phyloP scores from a whole-genome alignment of 2,797 vertebrate genomes.

The Eospalax fontanierii region DNA sequence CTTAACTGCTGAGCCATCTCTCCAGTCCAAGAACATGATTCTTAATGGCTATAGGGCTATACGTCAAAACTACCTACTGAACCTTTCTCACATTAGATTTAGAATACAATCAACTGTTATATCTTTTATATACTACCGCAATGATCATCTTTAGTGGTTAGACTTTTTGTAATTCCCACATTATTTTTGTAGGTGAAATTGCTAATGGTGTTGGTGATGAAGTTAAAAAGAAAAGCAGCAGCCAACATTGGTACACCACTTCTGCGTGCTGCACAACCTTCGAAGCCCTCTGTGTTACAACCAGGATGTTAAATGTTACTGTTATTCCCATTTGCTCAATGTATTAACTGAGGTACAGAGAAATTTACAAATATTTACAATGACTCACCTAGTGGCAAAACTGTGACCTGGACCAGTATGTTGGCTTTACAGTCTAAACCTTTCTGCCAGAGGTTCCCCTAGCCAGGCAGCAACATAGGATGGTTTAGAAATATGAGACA shows the following conservation, averaged over 20 bases:
- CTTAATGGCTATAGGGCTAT: background rate
- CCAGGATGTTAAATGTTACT: background rate
- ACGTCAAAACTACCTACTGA: background rate
- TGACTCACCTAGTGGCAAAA: background rate
- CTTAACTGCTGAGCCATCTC: background rate
- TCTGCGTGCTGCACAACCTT: background rate
- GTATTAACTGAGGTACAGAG: slow-evolving; percentile 31
- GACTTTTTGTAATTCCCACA: background rate
- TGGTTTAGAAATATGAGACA: background rate
- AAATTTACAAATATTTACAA: background rate
- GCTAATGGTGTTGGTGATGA: background rate
- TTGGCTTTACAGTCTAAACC: background rate
- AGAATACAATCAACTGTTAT: background rate
- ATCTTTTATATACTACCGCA: background rate
- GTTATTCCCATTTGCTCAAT: background rate
- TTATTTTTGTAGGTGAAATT: background rate
- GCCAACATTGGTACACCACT: background rate
- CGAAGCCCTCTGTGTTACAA: background rate
- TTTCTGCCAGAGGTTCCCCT: background rate
- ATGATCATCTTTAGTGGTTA: background rate
- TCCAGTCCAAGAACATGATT: background rate
- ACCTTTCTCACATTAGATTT: background rate
- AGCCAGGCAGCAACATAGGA: background rate
- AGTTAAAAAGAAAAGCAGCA: background rate
- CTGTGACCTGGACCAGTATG: background rate